phyloP scores from a whole-genome alignment of 2,888 invertebrate species.

The Andrena flavipes region DNA sequence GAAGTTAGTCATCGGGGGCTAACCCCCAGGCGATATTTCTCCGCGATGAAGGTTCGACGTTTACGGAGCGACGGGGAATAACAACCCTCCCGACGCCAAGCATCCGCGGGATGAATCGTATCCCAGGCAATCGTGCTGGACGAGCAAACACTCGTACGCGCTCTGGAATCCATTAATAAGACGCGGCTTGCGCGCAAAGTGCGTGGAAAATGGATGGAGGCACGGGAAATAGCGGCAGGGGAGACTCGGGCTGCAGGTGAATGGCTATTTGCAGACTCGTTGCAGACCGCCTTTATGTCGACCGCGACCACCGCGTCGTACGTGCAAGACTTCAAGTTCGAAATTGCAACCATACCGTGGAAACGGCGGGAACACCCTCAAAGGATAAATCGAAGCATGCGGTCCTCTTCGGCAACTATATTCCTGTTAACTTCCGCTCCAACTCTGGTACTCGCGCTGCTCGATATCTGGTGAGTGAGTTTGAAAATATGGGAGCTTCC shows the following conservation, averaged over 20 bases:
- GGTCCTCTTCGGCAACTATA: background rate
- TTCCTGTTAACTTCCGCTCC: constrained; percentile 21
- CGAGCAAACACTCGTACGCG: constrained; percentile 57
- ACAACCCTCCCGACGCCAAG: constrained; percentile 20
- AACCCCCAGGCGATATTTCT: constrained; percentile 29
- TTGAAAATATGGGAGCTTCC: background rate
- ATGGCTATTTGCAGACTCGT: constrained; percentile 51
- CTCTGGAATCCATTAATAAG: constrained; percentile 73
- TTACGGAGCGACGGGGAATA: constrained; percentile 28
- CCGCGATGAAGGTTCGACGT: constrained; percentile 3
- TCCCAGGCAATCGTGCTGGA: constrained; percentile 44
- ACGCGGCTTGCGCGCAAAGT: constrained; percentile 54
- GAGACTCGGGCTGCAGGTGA: constrained; percentile 32
- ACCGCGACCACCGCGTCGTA: background rate
- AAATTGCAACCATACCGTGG: constrained; percentile 35
- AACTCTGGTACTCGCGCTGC: background rate
- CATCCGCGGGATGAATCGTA: constrained; percentile 18
- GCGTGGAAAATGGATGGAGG: constrained; percentile 58
- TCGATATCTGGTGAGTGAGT: background rate
- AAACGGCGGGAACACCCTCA: constrained; percentile 8
- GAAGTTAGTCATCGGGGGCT: background rate
- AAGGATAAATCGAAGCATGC: constrained; percentile 24
- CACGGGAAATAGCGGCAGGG: constrained; percentile 13
- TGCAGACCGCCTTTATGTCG: constrained; percentile 27
- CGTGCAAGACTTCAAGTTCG: constrained; percentile 28